Evolutionary conservation across 2,888 invertebrate genomes (phyloP).

Genomic region (Orthonychiurus folsomi): DNA sequence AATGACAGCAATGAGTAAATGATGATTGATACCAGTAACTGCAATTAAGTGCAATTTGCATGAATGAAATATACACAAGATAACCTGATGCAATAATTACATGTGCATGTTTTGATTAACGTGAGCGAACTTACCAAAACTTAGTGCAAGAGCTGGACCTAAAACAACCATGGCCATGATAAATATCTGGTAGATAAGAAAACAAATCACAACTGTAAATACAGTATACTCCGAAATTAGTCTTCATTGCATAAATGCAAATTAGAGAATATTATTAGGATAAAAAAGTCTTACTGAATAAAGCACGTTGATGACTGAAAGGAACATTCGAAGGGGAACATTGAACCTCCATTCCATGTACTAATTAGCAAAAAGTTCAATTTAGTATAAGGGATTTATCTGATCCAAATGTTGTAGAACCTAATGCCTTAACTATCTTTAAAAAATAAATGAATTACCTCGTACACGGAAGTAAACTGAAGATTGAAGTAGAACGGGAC

Average conservation of each 20-base stretch:
- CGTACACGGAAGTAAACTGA: constrained; percentile 34
- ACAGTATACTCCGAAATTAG: too few species aligned
- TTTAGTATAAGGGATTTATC: too few species aligned
- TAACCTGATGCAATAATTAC: neutral
- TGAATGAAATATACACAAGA: constrained; percentile 11
- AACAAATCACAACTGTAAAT: too few species aligned
- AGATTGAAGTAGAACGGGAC: constrained; percentile 35
- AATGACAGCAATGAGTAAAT: constrained; percentile 32
- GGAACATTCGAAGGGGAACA: constrained; percentile 19
- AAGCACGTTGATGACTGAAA: constrained; percentile 32
- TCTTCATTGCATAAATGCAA: neutral
- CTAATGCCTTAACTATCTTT: neutral
- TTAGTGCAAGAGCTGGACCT: constrained; percentile 21
- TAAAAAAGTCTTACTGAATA: constrained; percentile 25
- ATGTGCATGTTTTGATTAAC: neutral
- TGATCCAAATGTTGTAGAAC: too few species aligned
- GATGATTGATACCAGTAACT: constrained; percentile 36
- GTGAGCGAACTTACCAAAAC: constrained; percentile 13
- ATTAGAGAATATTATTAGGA: neutral
- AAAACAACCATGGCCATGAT: constrained; percentile 23
- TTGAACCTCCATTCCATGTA: constrained; percentile 36
- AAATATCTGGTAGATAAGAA: constrained; percentile 17
- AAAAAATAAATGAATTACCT: too few species aligned
- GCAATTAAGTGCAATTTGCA: too few species aligned
- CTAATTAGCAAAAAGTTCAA: constrained; percentile 18